Conservation (phyloP, 2,888 invertebrate species). For the Calliphora vomitoria region DNA sequence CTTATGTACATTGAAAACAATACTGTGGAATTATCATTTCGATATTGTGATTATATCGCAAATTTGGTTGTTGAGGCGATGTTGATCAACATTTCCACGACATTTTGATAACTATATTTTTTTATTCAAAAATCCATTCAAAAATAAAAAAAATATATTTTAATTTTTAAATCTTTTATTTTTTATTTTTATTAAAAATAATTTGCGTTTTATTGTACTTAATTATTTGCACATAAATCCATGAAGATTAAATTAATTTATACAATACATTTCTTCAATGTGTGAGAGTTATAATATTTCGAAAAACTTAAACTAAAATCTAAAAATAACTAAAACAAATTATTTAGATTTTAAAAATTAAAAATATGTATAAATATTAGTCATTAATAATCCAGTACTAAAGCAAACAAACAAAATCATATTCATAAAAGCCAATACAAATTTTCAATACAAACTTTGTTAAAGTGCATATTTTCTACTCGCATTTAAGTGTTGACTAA, state of each 20-base stretch:
- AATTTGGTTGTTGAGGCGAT: too few species aligned
- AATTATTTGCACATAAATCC: slow-evolving; percentile 72
- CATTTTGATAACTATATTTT: too few species aligned
- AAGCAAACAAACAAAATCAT: not conserved
- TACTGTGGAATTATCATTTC: too few species aligned
- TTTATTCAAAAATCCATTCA: too few species aligned
- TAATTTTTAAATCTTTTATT: not conserved
- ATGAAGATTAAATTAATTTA: slow-evolving; percentile 50
- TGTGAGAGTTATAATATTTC: slow-evolving; percentile 1
- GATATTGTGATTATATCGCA: too few species aligned
- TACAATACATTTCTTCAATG: slow-evolving; percentile 43
- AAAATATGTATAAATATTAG: slow-evolving; percentile 12
- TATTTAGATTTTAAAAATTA: not conserved
- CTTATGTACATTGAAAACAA: too few species aligned
- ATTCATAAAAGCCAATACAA: slow-evolving; percentile 6
- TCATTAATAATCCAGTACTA: slow-evolving; percentile 22
- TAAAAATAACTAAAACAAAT: slow-evolving; percentile 37
- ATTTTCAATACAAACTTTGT: not conserved
- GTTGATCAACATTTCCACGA: too few species aligned
- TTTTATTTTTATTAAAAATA: slow-evolving; percentile 48
- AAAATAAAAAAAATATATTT: too few species aligned
- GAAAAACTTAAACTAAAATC: slow-evolving; percentile 21
- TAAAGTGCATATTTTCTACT: not conserved
- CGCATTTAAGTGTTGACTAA: not conserved
- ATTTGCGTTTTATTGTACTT: slow-evolving; percentile 63